phyloP scores from a whole-genome alignment of 2,113 vertebrate genomes.

The Miniopterus natalensis region DNA sequence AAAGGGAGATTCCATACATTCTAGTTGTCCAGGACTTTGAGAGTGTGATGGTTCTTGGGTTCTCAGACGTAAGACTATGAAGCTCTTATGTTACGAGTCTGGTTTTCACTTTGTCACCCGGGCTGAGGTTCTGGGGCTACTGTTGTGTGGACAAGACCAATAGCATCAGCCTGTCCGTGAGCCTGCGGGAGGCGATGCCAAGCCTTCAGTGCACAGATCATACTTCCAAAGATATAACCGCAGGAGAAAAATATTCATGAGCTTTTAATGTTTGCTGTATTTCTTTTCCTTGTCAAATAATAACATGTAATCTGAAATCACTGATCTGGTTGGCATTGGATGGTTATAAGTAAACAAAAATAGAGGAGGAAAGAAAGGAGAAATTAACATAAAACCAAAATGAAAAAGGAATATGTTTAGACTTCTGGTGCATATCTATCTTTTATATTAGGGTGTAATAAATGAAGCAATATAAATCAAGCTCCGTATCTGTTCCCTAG shows the following conservation, averaged over 20 bases:
- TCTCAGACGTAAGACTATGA: neutral
- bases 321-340: neutral
- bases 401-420: neutral
- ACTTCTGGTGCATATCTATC: neutral
- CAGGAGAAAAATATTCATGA: neutral
- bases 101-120: neutral
- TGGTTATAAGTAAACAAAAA: neutral
- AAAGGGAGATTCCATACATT: neutral
- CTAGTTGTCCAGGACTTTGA: neutral
- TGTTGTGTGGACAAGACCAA: neutral
- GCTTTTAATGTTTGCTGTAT: neutral
- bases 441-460: neutral
- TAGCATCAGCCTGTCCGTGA: neutral
- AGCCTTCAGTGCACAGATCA: neutral
- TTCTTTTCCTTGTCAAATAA: constrained; percentile 1
- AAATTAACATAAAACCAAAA: neutral
- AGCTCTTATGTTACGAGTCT: neutral
- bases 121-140: neutral
- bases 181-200: neutral
- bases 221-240: constrained; percentile 25
- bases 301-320: neutral
- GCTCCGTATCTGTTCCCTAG: neutral
- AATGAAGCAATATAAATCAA: neutral
- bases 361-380: neutral
- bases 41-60: no score